Evolutionary conservation across 1,140 invertebrate genomes (phyloP).

Genomic region (Drosophila kohkoa): DNA sequence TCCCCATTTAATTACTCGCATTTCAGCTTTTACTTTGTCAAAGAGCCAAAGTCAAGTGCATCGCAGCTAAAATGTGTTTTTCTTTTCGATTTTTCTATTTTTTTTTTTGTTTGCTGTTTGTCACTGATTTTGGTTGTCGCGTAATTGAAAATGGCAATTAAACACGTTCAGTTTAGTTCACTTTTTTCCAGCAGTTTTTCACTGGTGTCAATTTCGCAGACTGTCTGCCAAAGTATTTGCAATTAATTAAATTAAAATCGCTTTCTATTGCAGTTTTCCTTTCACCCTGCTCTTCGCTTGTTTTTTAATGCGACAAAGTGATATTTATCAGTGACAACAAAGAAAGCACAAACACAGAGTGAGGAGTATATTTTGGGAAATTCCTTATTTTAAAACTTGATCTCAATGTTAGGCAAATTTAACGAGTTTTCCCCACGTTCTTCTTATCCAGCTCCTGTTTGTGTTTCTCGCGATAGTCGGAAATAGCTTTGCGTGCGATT

Average conservation of each 20-base stretch:
- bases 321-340: slow-evolving; percentile 27
- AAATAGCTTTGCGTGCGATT: neutral
- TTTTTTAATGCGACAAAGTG: slow-evolving; percentile 13
- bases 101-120: slow-evolving; percentile 20
- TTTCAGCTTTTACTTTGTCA: slow-evolving; percentile 28
- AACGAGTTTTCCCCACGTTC: no score
- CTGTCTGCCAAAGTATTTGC: slow-evolving; percentile 34
- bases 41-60: slow-evolving; percentile 37
- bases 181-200: slow-evolving; percentile 26
- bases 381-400: neutral
- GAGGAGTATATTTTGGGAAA: neutral
- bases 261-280: slow-evolving; percentile 8
- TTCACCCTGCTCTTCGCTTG: neutral
- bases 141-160: slow-evolving; percentile 80
- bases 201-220: slow-evolving; percentile 14
- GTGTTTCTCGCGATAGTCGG: slow-evolving; percentile 3
- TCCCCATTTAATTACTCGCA: slow-evolving; percentile 26
- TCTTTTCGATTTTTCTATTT: neutral
- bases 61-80: slow-evolving; percentile 23
- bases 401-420: neutral
- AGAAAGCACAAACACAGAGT: neutral
- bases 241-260: slow-evolving; percentile 66
- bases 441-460: neutral
- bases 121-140: slow-evolving; percentile 44
- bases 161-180: slow-evolving; percentile 26